Base-by-base conservation (phyloP, 2,888 invertebrate species). In the Chalcis sispes region DNA sequence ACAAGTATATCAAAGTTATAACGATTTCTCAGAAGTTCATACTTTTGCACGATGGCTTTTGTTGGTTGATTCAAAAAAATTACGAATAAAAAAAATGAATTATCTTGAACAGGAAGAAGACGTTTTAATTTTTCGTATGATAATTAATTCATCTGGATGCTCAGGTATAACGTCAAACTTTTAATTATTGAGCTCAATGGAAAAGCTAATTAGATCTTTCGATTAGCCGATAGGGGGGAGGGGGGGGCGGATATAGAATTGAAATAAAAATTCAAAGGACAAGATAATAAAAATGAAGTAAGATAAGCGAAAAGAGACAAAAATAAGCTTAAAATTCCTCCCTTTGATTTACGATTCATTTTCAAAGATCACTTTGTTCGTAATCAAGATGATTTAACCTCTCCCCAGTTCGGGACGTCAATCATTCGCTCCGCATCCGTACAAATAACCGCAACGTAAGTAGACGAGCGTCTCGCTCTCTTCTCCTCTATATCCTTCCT, bases 351-450 rank as follows among this genome's bases (percentile, higher is more conserved):
- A 65, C 50, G 65, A 65, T 52, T 32, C 52, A 52, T 50, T 52
- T 50, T 65, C 50, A 65, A 65, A 52, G 65, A 65, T 65, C 65
- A 23, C 65, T 65, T 65, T 65, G 52, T 65, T 65, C 65, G 65
- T n/a, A n/a, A n/a, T 52, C 52, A 65, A 25, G 50, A 32, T 36
- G 65, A 65, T 32, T 20, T 32, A 10, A n/a, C 62, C 46, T 29
- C 50, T 62, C 62, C 29, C 29, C n/a, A 13, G 1, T 15, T 42
- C 29, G 29, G 48, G 5, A 36, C 65, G 65, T 65, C 65, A 65
- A 65, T 65, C 65, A 65, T 36, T 15, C 65, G 29, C 18, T 62
- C 18, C 20, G 64, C 50, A 64, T 5, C 23, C 48, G 48, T 29
- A n/a, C n/a, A n/a, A 13, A 15, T 20, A 36, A 2, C 2, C 46